phyloP scores from a whole-genome alignment of 92 coral and sea anemone species.

The Porites lobata region DNA sequence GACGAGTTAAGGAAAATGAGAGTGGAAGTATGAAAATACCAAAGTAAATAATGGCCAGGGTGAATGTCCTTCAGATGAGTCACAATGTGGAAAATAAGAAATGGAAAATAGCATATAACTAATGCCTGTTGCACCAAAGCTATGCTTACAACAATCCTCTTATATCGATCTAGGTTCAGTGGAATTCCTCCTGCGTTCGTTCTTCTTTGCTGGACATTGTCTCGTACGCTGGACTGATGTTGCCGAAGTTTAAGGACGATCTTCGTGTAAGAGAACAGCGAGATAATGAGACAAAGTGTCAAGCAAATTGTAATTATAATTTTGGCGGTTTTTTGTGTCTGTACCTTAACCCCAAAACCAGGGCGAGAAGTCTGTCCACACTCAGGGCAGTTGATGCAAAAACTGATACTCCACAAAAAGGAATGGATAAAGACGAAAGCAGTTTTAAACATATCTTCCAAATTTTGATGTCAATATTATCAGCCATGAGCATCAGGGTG shows the following conservation, averaged over 20 bases:
- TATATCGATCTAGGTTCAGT: neutral
- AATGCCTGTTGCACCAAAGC: constrained; percentile 1
- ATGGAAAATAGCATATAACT: constrained; percentile 6
- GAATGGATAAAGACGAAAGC: too few species aligned
- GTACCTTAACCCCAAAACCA: too few species aligned
- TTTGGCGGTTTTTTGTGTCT: neutral
- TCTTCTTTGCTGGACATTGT: neutral
- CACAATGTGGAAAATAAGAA: neutral
- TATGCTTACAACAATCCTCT: constrained; percentile 10
- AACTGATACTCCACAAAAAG: too few species aligned
- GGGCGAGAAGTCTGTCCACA: too few species aligned
- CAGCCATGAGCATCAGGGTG: neutral
- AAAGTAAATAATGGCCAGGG: neutral
- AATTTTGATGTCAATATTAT: too few species aligned
- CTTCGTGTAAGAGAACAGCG: neutral
- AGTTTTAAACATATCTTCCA: too few species aligned
- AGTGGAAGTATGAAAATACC: neutral
- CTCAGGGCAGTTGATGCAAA: too few species aligned
- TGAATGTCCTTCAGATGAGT: neutral
- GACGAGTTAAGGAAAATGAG: constrained; percentile 11
- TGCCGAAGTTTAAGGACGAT: constrained; percentile 1
- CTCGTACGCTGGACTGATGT: neutral
- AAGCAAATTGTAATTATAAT: neutral
- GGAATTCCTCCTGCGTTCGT: neutral
- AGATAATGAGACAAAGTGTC: neutral